Evolutionary conservation across 1,140 invertebrate genomes (phyloP).

Genomic region (Kradibia gibbosae): DNA sequence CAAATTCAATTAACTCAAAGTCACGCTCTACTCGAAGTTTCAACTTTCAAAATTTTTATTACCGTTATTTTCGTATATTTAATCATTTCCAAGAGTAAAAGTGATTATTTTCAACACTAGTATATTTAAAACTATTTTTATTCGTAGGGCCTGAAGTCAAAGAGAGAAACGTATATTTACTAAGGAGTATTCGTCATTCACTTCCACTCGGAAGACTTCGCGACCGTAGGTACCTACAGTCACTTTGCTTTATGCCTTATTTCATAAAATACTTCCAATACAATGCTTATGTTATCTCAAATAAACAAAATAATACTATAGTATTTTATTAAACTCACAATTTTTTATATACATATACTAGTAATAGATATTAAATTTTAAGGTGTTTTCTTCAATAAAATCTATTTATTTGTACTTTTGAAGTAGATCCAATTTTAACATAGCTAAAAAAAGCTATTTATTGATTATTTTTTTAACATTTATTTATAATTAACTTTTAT

Average conservation of each 20-base stretch:
- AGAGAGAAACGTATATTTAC: slow-evolving; percentile 73
- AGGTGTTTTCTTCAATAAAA: no score
- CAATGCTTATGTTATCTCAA: not conserved
- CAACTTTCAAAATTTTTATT: no score
- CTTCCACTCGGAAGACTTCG: slow-evolving; percentile 19
- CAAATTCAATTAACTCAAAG: no score
- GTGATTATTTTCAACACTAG: not conserved
- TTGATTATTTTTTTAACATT: no score
- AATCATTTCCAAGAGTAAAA: not conserved
- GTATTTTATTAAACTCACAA: not conserved
- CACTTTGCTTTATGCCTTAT: slow-evolving; percentile 11
- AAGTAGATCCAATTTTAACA: no score
- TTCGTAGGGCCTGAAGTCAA: slow-evolving; percentile 63
- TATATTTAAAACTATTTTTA: slow-evolving; percentile 46
- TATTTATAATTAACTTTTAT: no score
- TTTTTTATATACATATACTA: no score
- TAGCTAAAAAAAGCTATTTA: no score
- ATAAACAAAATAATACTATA: not conserved
- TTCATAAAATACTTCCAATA: not conserved
- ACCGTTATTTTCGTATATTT: no score
- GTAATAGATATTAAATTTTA: no score
- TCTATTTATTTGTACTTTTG: no score
- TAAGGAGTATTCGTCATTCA: slow-evolving; percentile 57
- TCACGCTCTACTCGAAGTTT: no score
- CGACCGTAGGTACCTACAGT: slow-evolving; percentile 34